Evolutionary conservation across 1,140 invertebrate species (phyloP), one percentile per base, ranked within the genome.

Genomic region (Achatina immaculata): DNA sequence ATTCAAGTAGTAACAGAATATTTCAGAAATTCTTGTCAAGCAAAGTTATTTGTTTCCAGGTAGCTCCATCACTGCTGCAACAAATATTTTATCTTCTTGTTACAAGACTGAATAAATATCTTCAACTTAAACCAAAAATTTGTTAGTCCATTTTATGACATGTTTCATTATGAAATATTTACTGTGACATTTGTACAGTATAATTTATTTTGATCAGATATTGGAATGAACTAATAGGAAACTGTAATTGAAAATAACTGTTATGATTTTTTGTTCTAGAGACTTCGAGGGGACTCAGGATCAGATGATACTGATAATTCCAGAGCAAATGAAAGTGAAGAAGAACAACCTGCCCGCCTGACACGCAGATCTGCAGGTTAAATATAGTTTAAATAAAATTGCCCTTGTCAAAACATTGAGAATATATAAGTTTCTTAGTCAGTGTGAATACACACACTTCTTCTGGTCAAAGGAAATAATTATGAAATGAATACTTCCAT

Each of bases 291-390:
- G 7, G 75, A 78, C n/a, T 78, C 75, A 42, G 75, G 3, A n/a
- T 78, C 75, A 65, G 75, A 78, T 24, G 75, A 78, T 11, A 78
- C 58, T 51, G 75, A 78, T 6, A 36, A 51, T 36, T 78, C 75
- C 21, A 24, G 9, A 38, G 75, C n/a, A n/a, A 66, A 69, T 71
- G 77, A 79, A 16, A 79, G 65, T 69, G 77, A 79, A 16, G 75
- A 78, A 51, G 77, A 79, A 31, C 77, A 71, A 11, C 38, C 77
- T 1, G 51, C 77, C n/a, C 77, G 77, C 4, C 19, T 69, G 34
- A 79, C 77, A 38, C 55, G 75, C 11, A 68, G 77, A 51, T 79
- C 77, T 51, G 77, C 77, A 69, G 77, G 42, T 38, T 31, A 42
- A 45, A 75, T 6, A 14, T 19, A 7, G 24, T 14, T 14, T 55